A percentile compares a stretch with the other conserved stretches of the same genome.
phyloP scores from a whole-genome alignment of 1,140 invertebrate species.

The Antheraea pernyi region DNA sequence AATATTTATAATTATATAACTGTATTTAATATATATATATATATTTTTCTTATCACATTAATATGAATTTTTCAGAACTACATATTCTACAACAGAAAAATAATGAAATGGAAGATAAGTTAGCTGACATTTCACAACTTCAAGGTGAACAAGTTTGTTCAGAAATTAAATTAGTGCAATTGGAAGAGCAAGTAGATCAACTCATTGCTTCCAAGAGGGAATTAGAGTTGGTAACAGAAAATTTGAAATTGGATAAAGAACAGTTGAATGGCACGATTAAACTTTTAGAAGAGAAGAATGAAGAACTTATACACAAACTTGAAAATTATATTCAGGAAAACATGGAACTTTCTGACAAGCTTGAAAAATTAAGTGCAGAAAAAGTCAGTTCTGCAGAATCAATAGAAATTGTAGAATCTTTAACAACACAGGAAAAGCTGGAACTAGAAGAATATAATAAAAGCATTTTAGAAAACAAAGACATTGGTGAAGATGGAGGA shows the following conservation, averaged over 20 bases:
- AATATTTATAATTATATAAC: no score
- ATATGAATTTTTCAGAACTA: slow-evolving; percentile 75
- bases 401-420: slow-evolving; percentile 84
- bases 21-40: no score
- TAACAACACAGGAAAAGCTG: slow-evolving; percentile 82
- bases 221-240: slow-evolving; percentile 77
- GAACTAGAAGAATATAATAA: slow-evolving; percentile 80
- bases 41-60: slow-evolving; percentile 20
- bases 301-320: slow-evolving; percentile 79
- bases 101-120: slow-evolving; percentile 81
- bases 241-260: slow-evolving; percentile 78
- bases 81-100: slow-evolving; percentile 80
- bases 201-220: slow-evolving; percentile 76
- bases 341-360: slow-evolving; percentile 83
- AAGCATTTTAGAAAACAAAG: slow-evolving; percentile 34
- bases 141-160: slow-evolving; percentile 82
- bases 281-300: slow-evolving; percentile 80
- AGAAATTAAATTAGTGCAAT: slow-evolving; percentile 85
- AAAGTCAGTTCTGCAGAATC: slow-evolving; percentile 85
- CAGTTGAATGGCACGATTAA: slow-evolving; percentile 77
- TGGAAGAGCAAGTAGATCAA: slow-evolving; percentile 84
- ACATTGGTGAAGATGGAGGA: slow-evolving; percentile 27
- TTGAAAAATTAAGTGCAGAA: slow-evolving; percentile 83
- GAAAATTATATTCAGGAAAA: slow-evolving; percentile 84
- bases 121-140: slow-evolving; percentile 78